phyloP scores from a whole-genome alignment of 2,888 invertebrate species.

The Myopa tessellatipennis region DNA sequence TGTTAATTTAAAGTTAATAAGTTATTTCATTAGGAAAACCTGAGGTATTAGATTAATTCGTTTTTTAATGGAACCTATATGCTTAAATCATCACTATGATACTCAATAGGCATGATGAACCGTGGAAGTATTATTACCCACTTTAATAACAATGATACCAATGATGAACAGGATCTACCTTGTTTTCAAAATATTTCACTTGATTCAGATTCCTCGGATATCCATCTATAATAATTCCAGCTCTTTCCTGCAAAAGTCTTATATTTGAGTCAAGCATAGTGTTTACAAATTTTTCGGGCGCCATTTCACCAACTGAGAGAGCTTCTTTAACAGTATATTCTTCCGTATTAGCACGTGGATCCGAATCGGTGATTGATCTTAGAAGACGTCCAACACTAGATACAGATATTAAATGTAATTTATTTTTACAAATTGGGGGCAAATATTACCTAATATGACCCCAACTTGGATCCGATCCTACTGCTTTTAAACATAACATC shows the following conservation, averaged over 20 bases:
- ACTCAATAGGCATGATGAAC: too few relatives aligned
- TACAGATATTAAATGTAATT: not conserved
- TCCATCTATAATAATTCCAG: slow-evolving; percentile 92
- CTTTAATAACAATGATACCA: too few relatives aligned
- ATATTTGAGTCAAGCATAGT: slow-evolving; percentile 80
- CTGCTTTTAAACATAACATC: slow-evolving; percentile 79
- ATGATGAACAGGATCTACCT: slow-evolving; percentile 69
- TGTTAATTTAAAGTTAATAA: too few relatives aligned
- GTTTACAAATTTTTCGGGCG: slow-evolving; percentile 81
- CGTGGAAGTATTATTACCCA: too few relatives aligned
- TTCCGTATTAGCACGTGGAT: slow-evolving; percentile 73
- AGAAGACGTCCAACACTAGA: slow-evolving; percentile 81
- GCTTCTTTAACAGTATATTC: slow-evolving; percentile 77
- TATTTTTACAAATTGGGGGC: not conserved
- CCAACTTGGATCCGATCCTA: slow-evolving; percentile 78
- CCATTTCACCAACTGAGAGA: slow-evolving; percentile 84
- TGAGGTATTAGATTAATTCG: too few relatives aligned
- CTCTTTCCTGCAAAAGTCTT: slow-evolving; percentile 72
- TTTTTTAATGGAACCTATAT: too few relatives aligned
- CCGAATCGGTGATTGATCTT: slow-evolving; percentile 78
- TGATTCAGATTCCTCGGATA: slow-evolving; percentile 93
- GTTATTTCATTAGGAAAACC: too few relatives aligned
- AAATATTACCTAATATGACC: slow-evolving; percentile 74
- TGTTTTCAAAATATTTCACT: slow-evolving; percentile 86
- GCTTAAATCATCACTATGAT: too few relatives aligned